Evolutionary conservation across 1,140 invertebrate species (phyloP).

Genomic region (Panonychus citri): DNA sequence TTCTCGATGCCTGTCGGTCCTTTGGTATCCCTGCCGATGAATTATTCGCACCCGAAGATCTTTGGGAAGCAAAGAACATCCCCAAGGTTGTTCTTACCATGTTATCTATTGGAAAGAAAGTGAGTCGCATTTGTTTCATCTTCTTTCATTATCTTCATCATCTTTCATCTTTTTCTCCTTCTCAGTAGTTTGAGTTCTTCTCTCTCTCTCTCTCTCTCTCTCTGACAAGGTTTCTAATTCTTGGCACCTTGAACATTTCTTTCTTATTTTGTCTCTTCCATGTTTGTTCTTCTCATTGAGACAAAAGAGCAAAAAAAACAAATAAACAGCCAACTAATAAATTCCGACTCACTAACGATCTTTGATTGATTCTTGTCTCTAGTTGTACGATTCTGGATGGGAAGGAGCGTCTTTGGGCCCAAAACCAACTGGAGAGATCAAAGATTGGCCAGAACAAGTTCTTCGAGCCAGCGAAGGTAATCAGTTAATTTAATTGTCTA

Average conservation of each 20-base stretch:
- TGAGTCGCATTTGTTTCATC: background rate
- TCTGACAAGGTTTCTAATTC: background rate
- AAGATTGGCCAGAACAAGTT: conserved; percentile 6
- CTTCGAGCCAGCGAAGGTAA: conserved; percentile 5
- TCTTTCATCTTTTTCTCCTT: background rate
- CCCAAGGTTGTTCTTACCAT: conserved; percentile 2
- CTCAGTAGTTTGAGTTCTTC: background rate
- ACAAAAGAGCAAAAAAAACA: too few species aligned
- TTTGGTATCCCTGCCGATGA: conserved; percentile 5
- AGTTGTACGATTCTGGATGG: conserved; percentile 2
- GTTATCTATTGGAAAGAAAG: background rate
- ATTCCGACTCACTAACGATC: too few species aligned
- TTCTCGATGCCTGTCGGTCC: background rate
- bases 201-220: too few species aligned
- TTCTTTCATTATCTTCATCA: background rate
- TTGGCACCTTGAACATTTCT: background rate
- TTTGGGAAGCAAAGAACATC: conserved; percentile 1
- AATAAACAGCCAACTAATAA: too few species aligned
- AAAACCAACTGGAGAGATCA: conserved; percentile 6
- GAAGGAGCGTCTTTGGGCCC: conserved; percentile 5
- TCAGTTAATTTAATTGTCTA: background rate
- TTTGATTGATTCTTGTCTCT: too few species aligned
- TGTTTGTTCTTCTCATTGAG: too few species aligned
- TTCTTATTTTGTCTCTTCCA: background rate
- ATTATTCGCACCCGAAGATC: conserved; percentile 2